phyloP scores from a whole-genome alignment of 2,888 invertebrate species.

The Junonia oenone region DNA sequence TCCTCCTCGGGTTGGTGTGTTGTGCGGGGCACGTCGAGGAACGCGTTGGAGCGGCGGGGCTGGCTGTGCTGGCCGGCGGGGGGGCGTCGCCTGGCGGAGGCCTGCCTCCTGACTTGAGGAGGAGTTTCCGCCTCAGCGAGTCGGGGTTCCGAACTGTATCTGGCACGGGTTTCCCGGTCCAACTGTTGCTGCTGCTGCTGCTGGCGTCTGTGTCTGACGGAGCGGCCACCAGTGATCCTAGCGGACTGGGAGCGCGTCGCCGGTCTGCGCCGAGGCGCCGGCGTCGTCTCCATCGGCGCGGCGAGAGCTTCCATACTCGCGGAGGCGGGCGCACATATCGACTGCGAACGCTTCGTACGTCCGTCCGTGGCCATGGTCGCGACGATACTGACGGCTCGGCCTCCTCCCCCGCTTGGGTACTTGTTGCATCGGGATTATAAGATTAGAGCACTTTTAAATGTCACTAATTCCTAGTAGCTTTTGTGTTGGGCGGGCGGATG shows the following conservation, averaged over 20 bases:
- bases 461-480: constrained; percentile 42
- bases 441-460: constrained; percentile 57
- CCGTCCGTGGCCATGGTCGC: constrained; percentile 82
- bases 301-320: constrained; percentile 83
- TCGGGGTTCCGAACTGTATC: constrained; percentile 84
- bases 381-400: constrained; percentile 63
- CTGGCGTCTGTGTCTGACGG: constrained; percentile 67
- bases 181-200: constrained; percentile 70
- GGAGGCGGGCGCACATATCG: constrained; percentile 85
- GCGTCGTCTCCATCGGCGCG: constrained; percentile 75
- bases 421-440: constrained; percentile 64
- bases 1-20: constrained; percentile 72
- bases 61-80: constrained; percentile 66
- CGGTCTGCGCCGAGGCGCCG: constrained; percentile 81
- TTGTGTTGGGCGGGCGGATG: constrained; percentile 36
- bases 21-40: constrained; percentile 83
- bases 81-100: constrained; percentile 78
- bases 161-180: constrained; percentile 75
- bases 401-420: constrained; percentile 42
- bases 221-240: constrained; percentile 83
- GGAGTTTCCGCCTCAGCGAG: constrained; percentile 83
- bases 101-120: constrained; percentile 82
- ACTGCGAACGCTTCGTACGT: constrained; percentile 85
- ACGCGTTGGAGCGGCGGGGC: constrained; percentile 84
- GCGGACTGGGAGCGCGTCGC: constrained; percentile 89